These are phyloP conservation scores for Ethmia dodecea DNA, from an alignment of 2,888 invertebrate species.

Conservation along the genomic window DNA sequence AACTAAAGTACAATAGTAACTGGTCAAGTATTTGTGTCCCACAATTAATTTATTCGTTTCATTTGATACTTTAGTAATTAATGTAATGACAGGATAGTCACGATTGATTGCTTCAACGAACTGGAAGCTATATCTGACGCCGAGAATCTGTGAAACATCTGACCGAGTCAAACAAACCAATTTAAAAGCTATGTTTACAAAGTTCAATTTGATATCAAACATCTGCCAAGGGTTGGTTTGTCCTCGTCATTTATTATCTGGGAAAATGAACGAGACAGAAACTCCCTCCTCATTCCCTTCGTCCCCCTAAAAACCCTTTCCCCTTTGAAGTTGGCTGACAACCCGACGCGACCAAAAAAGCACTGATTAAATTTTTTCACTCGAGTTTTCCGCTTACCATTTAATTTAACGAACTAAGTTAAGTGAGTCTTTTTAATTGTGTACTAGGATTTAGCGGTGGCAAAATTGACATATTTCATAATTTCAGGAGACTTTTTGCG, in stretches of 20 bases:
- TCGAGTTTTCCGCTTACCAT: slow-evolving; percentile 14
- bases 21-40: too few relatives aligned
- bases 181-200: slow-evolving; percentile 7
- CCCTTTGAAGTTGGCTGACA: slow-evolving; percentile 18
- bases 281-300: slow-evolving; percentile 8
- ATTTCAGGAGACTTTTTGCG: too few relatives aligned
- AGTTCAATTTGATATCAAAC: slow-evolving; percentile 12
- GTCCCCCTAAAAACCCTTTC: slow-evolving; percentile 5
- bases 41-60: too few relatives aligned
- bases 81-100: too few relatives aligned
- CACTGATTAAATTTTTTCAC: slow-evolving; percentile 20
- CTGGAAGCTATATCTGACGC: too few relatives aligned
- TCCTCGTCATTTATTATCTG: slow-evolving; percentile 29
- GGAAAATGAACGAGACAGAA: slow-evolving; percentile 22
- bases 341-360: slow-evolving; percentile 17
- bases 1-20: too few relatives aligned
- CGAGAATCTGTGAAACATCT: too few relatives aligned
- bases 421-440: background rate
- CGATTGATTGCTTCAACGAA: too few relatives aligned
- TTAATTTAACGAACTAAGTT: slow-evolving; percentile 9
- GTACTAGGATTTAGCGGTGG: too few relatives aligned
- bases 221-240: slow-evolving; percentile 21
- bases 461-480: too few relatives aligned
- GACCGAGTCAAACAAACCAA: slow-evolving; percentile 7
- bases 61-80: too few relatives aligned